These are phyloP conservation scores for Alectura lathami DNA, from an alignment of 2,113 vertebrate genomes.

Conservation along the genomic window DNA sequence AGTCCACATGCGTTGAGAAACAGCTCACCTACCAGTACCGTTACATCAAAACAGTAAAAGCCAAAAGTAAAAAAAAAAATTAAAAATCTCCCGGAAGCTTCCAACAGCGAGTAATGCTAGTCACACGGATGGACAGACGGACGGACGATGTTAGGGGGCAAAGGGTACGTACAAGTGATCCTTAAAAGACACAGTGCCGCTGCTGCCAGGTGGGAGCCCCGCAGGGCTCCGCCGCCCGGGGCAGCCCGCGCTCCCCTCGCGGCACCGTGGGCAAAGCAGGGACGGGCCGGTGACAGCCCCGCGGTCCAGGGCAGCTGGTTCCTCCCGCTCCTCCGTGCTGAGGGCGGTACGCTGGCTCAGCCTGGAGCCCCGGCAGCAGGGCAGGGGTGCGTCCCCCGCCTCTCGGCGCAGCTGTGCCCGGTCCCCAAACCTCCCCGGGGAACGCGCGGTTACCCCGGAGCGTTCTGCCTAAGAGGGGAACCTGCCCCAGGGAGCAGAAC, in stretches of 20 bases:
- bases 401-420: not conserved
- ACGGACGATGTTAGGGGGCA: not conserved
- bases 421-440: not conserved
- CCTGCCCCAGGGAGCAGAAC: not conserved
- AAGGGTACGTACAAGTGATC: not conserved
- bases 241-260: not conserved
- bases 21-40: conserved; percentile 29
- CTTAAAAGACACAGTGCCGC: not conserved
- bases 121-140: not conserved
- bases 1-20: conserved; percentile 68
- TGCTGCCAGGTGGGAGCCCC: not conserved
- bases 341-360: not conserved
- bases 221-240: not conserved
- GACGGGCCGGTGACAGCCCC: not conserved
- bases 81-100: not conserved
- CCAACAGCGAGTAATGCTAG: not conserved
- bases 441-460: not conserved
- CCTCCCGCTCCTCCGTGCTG: not conserved
- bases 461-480: not conserved
- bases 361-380: not conserved
- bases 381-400: not conserved
- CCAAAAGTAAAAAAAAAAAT: not conserved
- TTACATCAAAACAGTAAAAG: conserved; percentile 43
- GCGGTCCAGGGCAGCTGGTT: not conserved
- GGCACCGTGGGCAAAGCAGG: not conserved